Evolutionary conservation across 2,888 invertebrate species (phyloP), one percentile per base, ranked within the genome.

Genomic region (Drosophila subsilvestris): DNA sequence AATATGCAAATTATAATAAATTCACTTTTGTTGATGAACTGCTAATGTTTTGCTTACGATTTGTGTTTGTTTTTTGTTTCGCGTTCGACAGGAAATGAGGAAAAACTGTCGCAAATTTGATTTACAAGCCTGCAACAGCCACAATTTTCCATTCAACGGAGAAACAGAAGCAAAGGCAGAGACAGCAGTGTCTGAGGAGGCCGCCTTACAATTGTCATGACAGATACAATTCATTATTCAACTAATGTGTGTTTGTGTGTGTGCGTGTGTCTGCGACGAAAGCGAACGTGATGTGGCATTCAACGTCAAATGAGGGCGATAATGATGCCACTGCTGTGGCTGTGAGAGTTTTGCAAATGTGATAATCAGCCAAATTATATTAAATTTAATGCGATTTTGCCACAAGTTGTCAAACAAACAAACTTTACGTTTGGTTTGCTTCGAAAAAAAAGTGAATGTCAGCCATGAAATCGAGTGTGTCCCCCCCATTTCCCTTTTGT

Each of bases 71-170:
- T 25, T 63, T 62, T 65, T 50, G 50, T 47, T 56, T 51, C 43
- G 43, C 45, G 51, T 48, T 60, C 59, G 60, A 37, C 61, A 58
- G 58, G 58, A 58, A 67, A 67, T 61, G 57, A 65, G 68, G 51
- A 67, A 73, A 37, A 72, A 72, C 63, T 66, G 66, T 66, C 77
- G 82, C 77, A 80, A 80, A 80, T 82, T 87, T 87, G 87, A 87
- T 85, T 87, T 85, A 75, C 78, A 66, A 63, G 29, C 49, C 27
- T 42, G 42, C 42, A 20, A 43, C 37, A 54, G 54, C 43, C 12
- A 17, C 42, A 42, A 42, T 54, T 25, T 22, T 18, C 22, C 12
- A 37, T 32, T 14, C 37, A 37, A 37, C 37, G 37, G 37, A n/a
- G 37, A 37, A 37, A 37, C 37, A n/a, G 37, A n/a, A 2, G 2